Conservation (phyloP, 2,888 invertebrate species). For the Yponomeuta evonymella region DNA sequence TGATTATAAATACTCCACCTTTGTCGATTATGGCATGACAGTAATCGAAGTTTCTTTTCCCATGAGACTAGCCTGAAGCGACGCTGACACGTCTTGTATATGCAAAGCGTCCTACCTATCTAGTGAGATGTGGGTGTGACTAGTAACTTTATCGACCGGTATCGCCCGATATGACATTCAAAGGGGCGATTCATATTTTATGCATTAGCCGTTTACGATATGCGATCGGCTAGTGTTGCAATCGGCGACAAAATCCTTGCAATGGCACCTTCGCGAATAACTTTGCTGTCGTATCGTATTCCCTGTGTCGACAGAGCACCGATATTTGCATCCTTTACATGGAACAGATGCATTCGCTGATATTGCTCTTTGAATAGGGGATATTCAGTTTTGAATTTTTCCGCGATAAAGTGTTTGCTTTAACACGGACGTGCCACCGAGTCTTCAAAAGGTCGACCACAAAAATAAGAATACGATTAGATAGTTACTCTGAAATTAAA, state of each 20-base stretch:
- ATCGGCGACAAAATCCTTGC: conserved; percentile 12
- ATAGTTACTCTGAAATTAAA: no score
- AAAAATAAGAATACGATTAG: no score
- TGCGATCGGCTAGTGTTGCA: conserved; percentile 35
- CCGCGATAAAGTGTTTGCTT: neutral
- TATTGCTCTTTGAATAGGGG: neutral
- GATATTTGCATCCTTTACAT: conserved; percentile 1
- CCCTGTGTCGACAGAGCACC: neutral
- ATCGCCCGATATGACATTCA: conserved; percentile 60
- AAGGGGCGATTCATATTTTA: conserved; percentile 65
- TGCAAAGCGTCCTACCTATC: neutral
- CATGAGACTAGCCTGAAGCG: neutral
- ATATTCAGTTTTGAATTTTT: neutral
- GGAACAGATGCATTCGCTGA: conserved; percentile 1
- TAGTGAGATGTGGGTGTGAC: conserved; percentile 8
- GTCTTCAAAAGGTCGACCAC: no score
- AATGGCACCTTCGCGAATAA: conserved; percentile 8
- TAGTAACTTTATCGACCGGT: conserved; percentile 35
- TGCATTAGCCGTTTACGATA: conserved; percentile 53
- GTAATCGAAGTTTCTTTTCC: neutral
- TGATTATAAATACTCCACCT: neutral
- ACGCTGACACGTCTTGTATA: neutral
- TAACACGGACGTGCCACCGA: no score
- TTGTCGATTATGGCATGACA: neutral
- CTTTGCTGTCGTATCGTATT: conserved; percentile 8